phyloP scores from a whole-genome alignment of 2,888 invertebrate genomes.

The Lamproptera curius region DNA sequence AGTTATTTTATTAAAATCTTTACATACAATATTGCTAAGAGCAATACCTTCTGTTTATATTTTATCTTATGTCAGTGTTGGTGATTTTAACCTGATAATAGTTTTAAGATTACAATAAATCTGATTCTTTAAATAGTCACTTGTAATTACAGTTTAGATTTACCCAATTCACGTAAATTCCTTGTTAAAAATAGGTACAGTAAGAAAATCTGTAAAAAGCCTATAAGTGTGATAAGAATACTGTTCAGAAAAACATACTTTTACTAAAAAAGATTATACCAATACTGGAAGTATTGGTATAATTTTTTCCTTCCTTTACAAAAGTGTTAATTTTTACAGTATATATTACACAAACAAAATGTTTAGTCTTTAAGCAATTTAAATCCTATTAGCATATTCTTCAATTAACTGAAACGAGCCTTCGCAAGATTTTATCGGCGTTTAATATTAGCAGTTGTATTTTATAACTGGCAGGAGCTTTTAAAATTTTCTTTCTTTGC shows the following conservation, averaged over 20 bases:
- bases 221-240: not conserved
- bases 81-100: no score
- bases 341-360: not conserved
- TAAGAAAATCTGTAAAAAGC: not conserved
- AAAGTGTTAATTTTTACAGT: no score
- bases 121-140: no score
- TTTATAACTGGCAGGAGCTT: slow-evolving; percentile 26
- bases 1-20: no score
- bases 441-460: slow-evolving; percentile 5
- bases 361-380: no score
- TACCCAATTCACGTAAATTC: no score
- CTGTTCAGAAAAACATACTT: not conserved
- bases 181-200: not conserved
- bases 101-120: no score
- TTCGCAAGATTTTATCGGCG: slow-evolving; percentile 7
- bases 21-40: no score
- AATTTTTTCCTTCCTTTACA: no score
- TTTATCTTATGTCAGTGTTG: no score
- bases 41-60: no score
- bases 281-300: not conserved
- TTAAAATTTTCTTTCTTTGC: slow-evolving; percentile 34
- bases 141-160: no score
- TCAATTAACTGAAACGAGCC: slow-evolving; percentile 14
- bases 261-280: not conserved
- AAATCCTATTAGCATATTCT: slow-evolving; percentile 10